Conservation (phyloP, 2,113 vertebrate species). For the Podarcis raffonei region DNA sequence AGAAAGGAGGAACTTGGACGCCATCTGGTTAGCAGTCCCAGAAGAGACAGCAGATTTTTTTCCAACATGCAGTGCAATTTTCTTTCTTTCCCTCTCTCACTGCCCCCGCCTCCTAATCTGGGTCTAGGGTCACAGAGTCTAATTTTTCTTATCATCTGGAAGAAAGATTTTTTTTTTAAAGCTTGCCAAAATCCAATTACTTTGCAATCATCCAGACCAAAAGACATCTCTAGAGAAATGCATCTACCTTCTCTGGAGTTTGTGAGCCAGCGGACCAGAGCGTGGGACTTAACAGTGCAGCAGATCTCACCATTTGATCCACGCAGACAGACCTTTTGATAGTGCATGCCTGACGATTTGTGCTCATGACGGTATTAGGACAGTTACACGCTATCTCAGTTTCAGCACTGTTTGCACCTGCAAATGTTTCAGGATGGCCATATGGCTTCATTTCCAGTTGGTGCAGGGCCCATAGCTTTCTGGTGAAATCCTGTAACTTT, state of each 20-base stretch:
- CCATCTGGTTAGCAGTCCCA: neutral
- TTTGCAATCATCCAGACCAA: conserved; percentile 18
- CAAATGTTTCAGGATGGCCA: too few species aligned
- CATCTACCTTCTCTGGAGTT: conserved; percentile 20
- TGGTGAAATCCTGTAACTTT: too few species aligned
- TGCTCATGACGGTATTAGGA: too few species aligned
- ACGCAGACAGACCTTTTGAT: too few species aligned
- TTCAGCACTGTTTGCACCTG: too few species aligned
- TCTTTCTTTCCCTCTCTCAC: neutral
- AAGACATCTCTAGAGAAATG: conserved; percentile 11
- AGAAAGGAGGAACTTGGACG: neutral
- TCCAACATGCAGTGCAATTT: neutral
- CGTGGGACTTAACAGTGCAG: neutral
- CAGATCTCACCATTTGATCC: too few species aligned
- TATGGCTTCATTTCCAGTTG: too few species aligned
- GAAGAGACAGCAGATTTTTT: neutral
- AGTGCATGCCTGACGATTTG: too few species aligned
- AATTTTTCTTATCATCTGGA: conserved; percentile 32
- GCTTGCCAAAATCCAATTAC: conserved; percentile 42
- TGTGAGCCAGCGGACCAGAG: conserved; percentile 12
- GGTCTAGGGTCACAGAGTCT: neutral
- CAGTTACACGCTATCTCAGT: too few species aligned
- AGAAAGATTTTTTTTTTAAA: neutral
- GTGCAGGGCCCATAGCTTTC: too few species aligned
- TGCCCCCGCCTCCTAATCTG: neutral